Evolutionary conservation across 2,888 invertebrate genomes (phyloP), one percentile per base, ranked within the genome.

Genomic region (Ferdinandea cuprea): DNA sequence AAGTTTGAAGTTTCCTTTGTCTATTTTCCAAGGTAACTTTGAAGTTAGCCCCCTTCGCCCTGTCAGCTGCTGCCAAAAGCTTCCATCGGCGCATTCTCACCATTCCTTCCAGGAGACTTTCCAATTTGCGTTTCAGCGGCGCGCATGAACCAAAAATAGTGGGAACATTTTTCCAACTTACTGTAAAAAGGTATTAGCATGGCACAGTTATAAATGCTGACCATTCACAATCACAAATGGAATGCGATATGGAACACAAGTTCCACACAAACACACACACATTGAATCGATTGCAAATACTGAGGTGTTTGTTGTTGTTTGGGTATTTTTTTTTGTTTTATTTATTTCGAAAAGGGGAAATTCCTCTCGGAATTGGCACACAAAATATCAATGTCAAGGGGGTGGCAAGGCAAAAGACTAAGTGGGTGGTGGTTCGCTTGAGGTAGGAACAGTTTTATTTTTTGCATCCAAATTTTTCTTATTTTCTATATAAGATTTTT

Each of bases 301-400:
- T 35, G 11, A 21, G 37, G 8, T 40, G 15, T 13, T 40, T 40
- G 15, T 6, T 40, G 40, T 37, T 37, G 0, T 25, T 5, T 3
- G 25, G 25, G 25, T 25, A 25, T n/a, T n/a, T n/a, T n/a, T n/a
- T n/a, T n/a, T n/a, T n/a, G n/a, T n/a, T 5, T 28, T 28, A 28
- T 1, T 28, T 28, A 6, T 28, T 28, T 28, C 7, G 56, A 15
- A 13, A n/a, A 32, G 42, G 56, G 61, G 61, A 69, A 68, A 50
- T 66, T 69, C 32, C 13, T 21, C 25, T 54, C 44, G 68, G 74
- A 80, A 80, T 73, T 59, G 79, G 79, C 73, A 79, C 78, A 74
- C 58, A 66, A 54, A 74, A 68, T 73, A 79, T 79, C 79, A 79
- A 79, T 79, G 79, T 79, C 79, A 79, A 79, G 69, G 61, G 73